These are phyloP conservation scores for Stegodyphus mimosarum DNA, from an alignment of 1,140 invertebrate genomes.

Conservation along the genomic window DNA sequence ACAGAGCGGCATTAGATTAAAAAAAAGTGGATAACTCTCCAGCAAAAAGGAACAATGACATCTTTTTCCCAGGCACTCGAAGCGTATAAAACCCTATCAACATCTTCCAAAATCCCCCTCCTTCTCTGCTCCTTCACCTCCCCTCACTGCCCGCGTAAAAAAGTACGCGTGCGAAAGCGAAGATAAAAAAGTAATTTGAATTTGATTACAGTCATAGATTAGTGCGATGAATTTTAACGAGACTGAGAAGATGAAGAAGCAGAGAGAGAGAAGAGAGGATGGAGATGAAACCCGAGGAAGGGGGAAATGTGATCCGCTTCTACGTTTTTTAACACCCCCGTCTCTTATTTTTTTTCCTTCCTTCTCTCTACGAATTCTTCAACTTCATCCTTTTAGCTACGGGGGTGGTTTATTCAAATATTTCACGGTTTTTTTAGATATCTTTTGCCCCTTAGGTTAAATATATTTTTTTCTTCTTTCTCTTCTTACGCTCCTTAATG, in stretches of 20 bases:
- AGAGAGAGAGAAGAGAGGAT: constrained; percentile 37
- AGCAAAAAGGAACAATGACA: constrained; percentile 57
- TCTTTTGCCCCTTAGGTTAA: constrained; percentile 38
- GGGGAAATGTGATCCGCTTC: constrained; percentile 38
- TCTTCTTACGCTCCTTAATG: no score
- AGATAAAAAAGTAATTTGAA: constrained; percentile 60
- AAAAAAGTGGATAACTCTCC: not conserved
- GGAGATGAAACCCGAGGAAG: not conserved
- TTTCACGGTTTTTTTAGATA: constrained; percentile 19
- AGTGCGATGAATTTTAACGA: constrained; percentile 60
- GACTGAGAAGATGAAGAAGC: constrained; percentile 44
- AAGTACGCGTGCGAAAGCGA: constrained; percentile 28
- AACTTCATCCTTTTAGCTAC: constrained; percentile 50
- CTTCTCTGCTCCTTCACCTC: not conserved
- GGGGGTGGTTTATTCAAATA: constrained; percentile 55
- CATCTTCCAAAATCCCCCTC: constrained; percentile 41
- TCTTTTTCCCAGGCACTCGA: constrained; percentile 55
- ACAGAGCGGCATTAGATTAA: not conserved
- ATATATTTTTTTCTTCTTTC: not conserved
- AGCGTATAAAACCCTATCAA: constrained; percentile 59
- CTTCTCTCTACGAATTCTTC: constrained; percentile 20
- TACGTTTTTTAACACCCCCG: constrained; percentile 7
- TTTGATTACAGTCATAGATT: constrained; percentile 60
- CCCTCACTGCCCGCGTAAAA: not conserved
- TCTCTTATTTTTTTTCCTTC: constrained; percentile 3